Evolutionary conservation across 2,888 invertebrate genomes (phyloP), one percentile per base, ranked within the genome.

Genomic region (Nasonia oneida): DNA sequence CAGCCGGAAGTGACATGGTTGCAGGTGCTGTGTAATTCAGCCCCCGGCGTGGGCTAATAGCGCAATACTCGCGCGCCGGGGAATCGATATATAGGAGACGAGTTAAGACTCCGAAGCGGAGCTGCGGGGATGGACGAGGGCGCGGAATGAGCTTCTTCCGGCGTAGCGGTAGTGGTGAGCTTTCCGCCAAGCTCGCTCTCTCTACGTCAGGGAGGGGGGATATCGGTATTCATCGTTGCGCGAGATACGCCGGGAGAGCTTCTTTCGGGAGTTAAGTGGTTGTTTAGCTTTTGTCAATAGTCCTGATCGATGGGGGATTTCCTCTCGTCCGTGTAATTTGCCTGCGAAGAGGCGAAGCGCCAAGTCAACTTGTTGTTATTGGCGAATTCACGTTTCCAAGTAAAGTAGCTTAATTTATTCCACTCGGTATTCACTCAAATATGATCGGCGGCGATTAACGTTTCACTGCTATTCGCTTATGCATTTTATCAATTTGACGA

Each of bases 11-110:
- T 81, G 76, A 81, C 76, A 77, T 67, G 77, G n/a, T 64, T 76
- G 57, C 85, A 81, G 71, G 71, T 81, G 85, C 57, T 23, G 39
- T 61, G 81, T 73, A 81, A 81, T 76, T 84, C 61, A 81, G 64
- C 15, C 53, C 42, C 23, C 12, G n/a, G 12, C 47, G 74, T 61
- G 8, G 14, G 53, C 81, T 85, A 85, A 81, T 85, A 81, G 81
- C 77, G 81, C 81, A 64, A 85, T 85, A 42, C 77, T 73, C 23
- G 33, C 8, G 14, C 4, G 14, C 4, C 2, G 50, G 50, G 50
- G 14, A 80, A 85, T 85, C 85, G 71, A 85, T 85, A 73, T 37
- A 37, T 23, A 74, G n/a, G 23, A 78, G 78, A 70, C 42, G 78
- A 77, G 70, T 71, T 73, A 73, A 83, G 83, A 78, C 64, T 29